phyloP scores from a whole-genome alignment of 2,113 vertebrate genomes.

The Oryzias celebensis region DNA sequence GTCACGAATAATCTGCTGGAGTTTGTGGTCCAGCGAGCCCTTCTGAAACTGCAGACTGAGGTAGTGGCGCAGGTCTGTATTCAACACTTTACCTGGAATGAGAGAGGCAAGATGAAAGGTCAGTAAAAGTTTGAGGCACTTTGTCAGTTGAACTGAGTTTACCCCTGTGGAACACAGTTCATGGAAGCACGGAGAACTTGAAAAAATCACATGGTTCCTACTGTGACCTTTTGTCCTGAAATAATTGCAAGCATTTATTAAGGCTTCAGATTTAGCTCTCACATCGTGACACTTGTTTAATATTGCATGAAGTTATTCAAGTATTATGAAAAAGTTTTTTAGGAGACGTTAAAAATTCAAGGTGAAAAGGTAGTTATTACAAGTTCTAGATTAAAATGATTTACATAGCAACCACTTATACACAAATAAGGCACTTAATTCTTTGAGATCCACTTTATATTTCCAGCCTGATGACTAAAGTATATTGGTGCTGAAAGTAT shows the following conservation, averaged over 20 bases:
- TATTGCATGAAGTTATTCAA: too few relatives aligned
- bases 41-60: slow-evolving; percentile 98
- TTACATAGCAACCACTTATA: slow-evolving; percentile 11
- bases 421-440: slow-evolving; percentile 11
- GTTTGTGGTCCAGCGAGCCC: slow-evolving; percentile 95
- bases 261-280: too few relatives aligned
- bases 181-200: too few relatives aligned
- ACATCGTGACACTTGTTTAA: too few relatives aligned
- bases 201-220: too few relatives aligned
- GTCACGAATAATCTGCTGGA: slow-evolving; percentile 97
- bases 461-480: slow-evolving; percentile 22
- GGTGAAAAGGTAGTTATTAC: neutral
- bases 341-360: too few relatives aligned
- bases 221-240: too few relatives aligned
- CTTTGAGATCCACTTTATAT: slow-evolving; percentile 25
- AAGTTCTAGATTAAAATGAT: neutral
- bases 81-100: slow-evolving; percentile 92
- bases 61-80: slow-evolving; percentile 96
- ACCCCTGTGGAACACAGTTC: too few relatives aligned
- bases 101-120: slow-evolving; percentile 42
- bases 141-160: slow-evolving; percentile 19
- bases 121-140: slow-evolving; percentile 24
- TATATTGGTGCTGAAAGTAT: slow-evolving; percentile 21
- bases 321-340: too few relatives aligned
- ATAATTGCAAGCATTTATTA: too few relatives aligned